A percentile compares a stretch with the other conserved stretches of the same genome.
Evolutionary conservation across 2,797 vertebrate genomes (phyloP).

Genomic region (Peromyscus melanophrys): DNA sequence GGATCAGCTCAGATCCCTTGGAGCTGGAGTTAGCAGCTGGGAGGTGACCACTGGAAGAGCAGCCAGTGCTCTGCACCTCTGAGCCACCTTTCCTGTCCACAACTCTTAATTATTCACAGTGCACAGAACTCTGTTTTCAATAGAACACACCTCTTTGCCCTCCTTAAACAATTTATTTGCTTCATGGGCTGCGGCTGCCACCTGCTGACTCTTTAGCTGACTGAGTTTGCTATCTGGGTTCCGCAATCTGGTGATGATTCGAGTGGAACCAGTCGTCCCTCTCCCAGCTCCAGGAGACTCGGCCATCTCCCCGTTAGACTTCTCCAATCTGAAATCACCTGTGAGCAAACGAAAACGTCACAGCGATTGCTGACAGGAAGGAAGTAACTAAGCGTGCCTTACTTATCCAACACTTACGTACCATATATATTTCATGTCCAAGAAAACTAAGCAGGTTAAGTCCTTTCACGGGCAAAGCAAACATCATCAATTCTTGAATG

Average conservation of each 20-base stretch:
- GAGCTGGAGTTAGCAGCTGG: background rate
- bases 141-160: constrained; percentile 94
- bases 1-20: background rate
- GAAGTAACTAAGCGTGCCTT: background rate
- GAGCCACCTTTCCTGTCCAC: background rate
- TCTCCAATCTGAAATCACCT: constrained; percentile 91
- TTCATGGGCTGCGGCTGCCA: constrained; percentile 95
- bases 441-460: constrained; percentile 46
- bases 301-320: constrained; percentile 91
- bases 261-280: constrained; percentile 91
- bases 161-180: constrained; percentile 97
- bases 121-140: constrained; percentile 41
- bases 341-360: constrained; percentile 72
- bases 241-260: constrained; percentile 97
- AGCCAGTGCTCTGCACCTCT: background rate
- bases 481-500: constrained; percentile 29
- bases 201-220: constrained; percentile 97
- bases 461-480: constrained; percentile 71
- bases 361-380: constrained; percentile 59
- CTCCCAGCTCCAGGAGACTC: constrained; percentile 86
- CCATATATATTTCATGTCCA: constrained; percentile 6
- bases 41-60: background rate
- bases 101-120: constrained; percentile 1
- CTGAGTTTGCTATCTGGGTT: constrained; percentile 99
- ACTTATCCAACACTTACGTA: constrained; percentile 41